phyloP scores from a whole-genome alignment of 2,888 invertebrate species.

The Hemithea aestivaria region DNA sequence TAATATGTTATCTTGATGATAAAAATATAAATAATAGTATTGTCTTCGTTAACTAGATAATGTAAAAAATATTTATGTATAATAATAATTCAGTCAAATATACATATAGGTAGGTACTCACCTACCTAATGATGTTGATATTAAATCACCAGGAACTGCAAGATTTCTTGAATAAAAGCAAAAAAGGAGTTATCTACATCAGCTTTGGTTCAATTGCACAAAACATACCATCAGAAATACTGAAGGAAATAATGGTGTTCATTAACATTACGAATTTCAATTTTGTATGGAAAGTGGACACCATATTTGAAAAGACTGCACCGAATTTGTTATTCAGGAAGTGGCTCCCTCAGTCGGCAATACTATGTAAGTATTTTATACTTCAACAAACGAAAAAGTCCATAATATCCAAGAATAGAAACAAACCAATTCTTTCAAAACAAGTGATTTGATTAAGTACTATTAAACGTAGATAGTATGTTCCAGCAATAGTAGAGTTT shows the following conservation, averaged over 20 bases:
- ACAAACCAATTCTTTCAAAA: no score
- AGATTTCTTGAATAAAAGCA: constrained; percentile 78
- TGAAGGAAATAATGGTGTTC: constrained; percentile 71
- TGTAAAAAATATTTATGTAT: no score
- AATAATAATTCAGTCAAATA: no score
- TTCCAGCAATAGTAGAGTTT: no score
- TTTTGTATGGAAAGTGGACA: constrained; percentile 86
- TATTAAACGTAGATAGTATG: no score
- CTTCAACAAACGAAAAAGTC: no score
- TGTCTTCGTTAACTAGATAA: no score
- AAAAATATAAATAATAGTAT: no score
- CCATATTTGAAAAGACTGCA: constrained; percentile 76
- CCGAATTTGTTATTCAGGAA: constrained; percentile 82
- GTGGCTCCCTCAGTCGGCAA: constrained; percentile 86
- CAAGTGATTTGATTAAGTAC: no score
- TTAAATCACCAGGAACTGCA: constrained; percentile 22
- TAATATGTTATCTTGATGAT: no score
- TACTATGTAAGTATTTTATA: constrained; percentile 83
- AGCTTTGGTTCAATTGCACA: constrained; percentile 86
- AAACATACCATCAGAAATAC: constrained; percentile 76
- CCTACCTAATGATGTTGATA: neutral
- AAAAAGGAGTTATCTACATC: constrained; percentile 82
- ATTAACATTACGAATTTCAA: constrained; percentile 62
- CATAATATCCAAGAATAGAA: no score
- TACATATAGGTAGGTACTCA: neutral